Evolutionary conservation across 2,113 vertebrate genomes (phyloP).

Genomic region (Amia ocellicauda): DNA sequence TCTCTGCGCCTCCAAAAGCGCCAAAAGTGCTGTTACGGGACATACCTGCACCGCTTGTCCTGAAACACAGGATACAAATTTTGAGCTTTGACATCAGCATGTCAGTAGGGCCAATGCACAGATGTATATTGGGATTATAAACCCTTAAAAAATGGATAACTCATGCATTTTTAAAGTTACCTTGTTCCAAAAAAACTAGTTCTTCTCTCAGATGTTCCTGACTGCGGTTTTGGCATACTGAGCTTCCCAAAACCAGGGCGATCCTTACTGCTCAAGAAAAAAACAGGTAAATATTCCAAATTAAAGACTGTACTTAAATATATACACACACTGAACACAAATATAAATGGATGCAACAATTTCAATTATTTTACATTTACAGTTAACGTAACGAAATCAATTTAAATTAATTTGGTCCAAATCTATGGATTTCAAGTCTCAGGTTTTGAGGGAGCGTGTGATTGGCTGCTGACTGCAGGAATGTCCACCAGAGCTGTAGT

Average conservation of each 20-base stretch:
- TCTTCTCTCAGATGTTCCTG: constrained; percentile 78
- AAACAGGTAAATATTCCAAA: constrained; percentile 23
- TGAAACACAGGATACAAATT: constrained; percentile 35
- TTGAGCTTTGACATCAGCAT: no score
- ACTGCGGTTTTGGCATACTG: constrained; percentile 68
- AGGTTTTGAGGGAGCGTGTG: no score
- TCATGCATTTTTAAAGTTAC: constrained; percentile 38
- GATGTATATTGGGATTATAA: background rate
- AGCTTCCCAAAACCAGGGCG: constrained; percentile 74
- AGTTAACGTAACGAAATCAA: background rate
- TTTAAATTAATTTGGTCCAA: background rate
- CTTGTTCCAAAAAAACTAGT: constrained; percentile 82
- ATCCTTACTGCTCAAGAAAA: constrained; percentile 67
- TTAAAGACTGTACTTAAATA: background rate
- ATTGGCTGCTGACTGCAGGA: no score
- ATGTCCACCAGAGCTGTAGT: no score
- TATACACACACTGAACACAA: background rate
- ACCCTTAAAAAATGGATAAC: background rate
- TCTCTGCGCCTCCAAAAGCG: constrained; percentile 79
- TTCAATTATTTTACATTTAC: background rate
- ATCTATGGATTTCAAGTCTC: no score
- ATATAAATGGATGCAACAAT: background rate
- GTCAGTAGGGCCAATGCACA: background rate
- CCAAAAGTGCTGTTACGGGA: constrained; percentile 78
- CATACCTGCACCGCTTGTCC: constrained; percentile 67